A percentile compares a stretch with the other conserved stretches of the same genome.
Conservation (phyloP, 1,140 invertebrate genomes). For the Stegodyphus mimosarum region DNA sequence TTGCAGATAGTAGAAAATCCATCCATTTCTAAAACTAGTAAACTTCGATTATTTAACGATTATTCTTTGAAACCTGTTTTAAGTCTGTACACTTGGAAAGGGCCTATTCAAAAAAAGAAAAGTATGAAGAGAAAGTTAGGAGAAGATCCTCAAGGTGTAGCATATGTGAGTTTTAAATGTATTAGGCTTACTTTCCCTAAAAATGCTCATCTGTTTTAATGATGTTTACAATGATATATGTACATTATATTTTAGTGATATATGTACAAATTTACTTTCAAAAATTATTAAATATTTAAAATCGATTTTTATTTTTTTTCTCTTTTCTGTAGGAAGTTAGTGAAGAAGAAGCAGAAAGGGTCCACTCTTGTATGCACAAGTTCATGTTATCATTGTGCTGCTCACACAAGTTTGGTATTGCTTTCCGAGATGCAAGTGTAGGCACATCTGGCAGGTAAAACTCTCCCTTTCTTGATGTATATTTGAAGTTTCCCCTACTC, state of each 20-base stretch:
- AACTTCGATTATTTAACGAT: constrained; percentile 78
- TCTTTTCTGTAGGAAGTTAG: constrained; percentile 67
- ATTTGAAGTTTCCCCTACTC: too few species aligned
- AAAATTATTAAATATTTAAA: too few species aligned
- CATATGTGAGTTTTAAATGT: constrained; percentile 39
- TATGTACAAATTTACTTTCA: too few species aligned
- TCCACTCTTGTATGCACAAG: constrained; percentile 73
- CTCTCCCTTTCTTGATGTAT: not conserved
- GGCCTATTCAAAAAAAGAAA: constrained; percentile 68
- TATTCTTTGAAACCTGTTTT: constrained; percentile 76
- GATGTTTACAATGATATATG: too few species aligned
- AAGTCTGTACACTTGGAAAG: constrained; percentile 81
- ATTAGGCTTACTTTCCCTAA: not conserved
- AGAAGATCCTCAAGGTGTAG: constrained; percentile 62
- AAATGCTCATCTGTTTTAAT: too few species aligned
- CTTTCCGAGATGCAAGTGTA: constrained; percentile 75
- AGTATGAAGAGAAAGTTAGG: constrained; percentile 68
- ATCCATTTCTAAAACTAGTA: constrained; percentile 78
- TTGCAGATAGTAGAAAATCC: constrained; percentile 74
- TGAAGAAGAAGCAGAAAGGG: constrained; percentile 65
- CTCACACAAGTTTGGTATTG: constrained; percentile 77
- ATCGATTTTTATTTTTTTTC: too few species aligned
- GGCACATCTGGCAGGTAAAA: constrained; percentile 70
- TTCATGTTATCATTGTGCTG: constrained; percentile 78
- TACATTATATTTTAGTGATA: too few species aligned